A percentile compares a stretch with the other conserved stretches of the same genome.
Evolutionary conservation across 2,113 vertebrate genomes (phyloP).

Genomic region (Catagonus wagneri): DNA sequence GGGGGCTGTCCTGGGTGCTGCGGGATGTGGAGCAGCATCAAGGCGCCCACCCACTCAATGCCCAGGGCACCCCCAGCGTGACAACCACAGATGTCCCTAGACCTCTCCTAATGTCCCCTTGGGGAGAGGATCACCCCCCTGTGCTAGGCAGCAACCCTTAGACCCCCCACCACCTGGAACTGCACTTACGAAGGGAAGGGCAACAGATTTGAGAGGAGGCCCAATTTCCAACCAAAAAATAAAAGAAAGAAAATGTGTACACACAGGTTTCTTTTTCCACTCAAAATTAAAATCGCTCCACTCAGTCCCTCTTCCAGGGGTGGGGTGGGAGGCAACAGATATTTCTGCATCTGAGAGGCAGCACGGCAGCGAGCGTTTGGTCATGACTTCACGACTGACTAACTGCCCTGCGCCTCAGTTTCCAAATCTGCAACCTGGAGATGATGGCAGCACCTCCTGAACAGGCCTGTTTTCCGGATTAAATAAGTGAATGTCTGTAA

Average conservation of each 20-base stretch:
- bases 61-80: background rate
- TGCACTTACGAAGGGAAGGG: too few species aligned
- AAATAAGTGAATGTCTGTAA: background rate
- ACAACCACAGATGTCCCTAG: background rate
- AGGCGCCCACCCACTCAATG: background rate
- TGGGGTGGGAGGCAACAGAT: background rate
- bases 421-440: background rate
- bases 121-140: background rate
- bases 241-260: background rate
- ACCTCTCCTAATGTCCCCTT: accelerated
- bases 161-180: background rate
- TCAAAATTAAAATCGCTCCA: background rate
- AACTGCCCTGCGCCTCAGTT: background rate
- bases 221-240: background rate
- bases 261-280: background rate
- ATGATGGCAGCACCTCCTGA: background rate
- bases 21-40: background rate
- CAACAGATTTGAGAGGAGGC: background rate
- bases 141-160: background rate
- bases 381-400: background rate
- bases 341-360: background rate
- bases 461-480: background rate
- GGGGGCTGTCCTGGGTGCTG: background rate
- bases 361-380: accelerated
- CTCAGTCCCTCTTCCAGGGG: background rate